These are phyloP conservation scores for Cotesia chilonis DNA, from an alignment of 1,140 invertebrate genomes.

Conservation along the genomic window DNA sequence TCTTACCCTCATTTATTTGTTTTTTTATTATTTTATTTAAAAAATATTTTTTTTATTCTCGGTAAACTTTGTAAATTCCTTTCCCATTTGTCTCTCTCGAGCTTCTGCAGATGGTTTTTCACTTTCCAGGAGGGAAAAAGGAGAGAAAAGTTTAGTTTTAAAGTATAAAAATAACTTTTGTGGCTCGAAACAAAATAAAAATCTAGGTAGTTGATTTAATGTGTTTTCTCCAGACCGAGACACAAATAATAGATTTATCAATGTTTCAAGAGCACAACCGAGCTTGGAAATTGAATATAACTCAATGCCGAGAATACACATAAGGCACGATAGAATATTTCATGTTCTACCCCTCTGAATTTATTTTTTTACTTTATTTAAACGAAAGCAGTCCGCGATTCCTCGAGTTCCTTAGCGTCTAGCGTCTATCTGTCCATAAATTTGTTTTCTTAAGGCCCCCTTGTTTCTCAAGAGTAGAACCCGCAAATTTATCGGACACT, in stretches of 20 bases:
- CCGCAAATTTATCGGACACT: conserved; percentile 30
- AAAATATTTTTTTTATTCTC: conserved; percentile 4
- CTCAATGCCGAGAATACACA: conserved; percentile 18
- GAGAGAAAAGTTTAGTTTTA: not conserved
- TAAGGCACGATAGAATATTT: conserved; percentile 14
- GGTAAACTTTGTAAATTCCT: conserved; percentile 21
- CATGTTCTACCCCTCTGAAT: conserved; percentile 13
- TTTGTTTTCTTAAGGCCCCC: not conserved
- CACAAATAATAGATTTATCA: conserved; percentile 39
- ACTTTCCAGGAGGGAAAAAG: conserved; percentile 23
- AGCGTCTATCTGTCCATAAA: too few relatives aligned
- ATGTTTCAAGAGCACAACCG: conserved; percentile 36
- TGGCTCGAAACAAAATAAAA: not conserved
- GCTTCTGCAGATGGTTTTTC: conserved; percentile 3
- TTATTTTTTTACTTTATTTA: conserved; percentile 21
- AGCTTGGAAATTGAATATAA: conserved; percentile 35
- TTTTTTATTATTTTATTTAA: conserved; percentile 22
- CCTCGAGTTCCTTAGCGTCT: too few relatives aligned
- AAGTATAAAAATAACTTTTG: too few relatives aligned
- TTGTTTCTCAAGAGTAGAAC: not conserved
- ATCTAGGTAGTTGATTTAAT: not conserved
- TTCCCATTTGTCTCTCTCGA: conserved; percentile 11
- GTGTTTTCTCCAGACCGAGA: not conserved
- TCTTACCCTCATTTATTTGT: conserved; percentile 27
- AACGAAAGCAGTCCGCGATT: not conserved